Percentiles rank a stretch among this genome's conserved stretches.
Evolutionary conservation across 2,888 invertebrate genomes (phyloP).

Genomic region (Tethea ocularis): DNA sequence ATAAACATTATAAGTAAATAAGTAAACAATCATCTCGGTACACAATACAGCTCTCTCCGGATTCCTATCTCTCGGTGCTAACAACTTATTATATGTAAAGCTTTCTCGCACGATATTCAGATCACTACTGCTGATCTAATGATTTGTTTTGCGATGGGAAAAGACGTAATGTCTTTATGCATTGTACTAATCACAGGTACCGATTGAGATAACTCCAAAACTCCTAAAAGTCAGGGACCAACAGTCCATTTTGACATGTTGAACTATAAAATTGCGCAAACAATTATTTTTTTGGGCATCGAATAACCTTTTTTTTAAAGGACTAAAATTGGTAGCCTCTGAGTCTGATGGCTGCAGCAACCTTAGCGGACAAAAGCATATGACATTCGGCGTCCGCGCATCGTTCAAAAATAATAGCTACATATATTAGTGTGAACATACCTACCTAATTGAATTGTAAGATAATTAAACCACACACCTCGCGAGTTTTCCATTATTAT

Average conservation of each 20-base stretch:
- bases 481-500: no score
- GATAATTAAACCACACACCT: no score
- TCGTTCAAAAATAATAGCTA: no score
- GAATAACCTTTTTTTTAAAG: neutral
- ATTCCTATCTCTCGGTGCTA: constrained; percentile 35
- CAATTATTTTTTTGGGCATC: neutral
- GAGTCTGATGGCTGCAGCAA: no score
- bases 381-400: no score
- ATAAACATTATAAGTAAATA: constrained; percentile 3
- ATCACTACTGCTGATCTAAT: constrained; percentile 41
- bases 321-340: no score
- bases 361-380: no score
- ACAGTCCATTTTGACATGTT: no score
- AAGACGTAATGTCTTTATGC: neutral
- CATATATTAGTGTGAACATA: neutral
- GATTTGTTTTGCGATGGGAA: constrained; percentile 23
- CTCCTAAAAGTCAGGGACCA: no score
- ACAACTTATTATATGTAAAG: constrained; percentile 46
- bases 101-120: constrained; percentile 57
- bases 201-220: no score
- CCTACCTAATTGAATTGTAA: no score
- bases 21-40: constrained; percentile 9
- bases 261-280: no score
- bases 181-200: constrained; percentile 2
- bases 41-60: constrained; percentile 15